phyloP scores from a whole-genome alignment of 1,140 invertebrate species.

The Zophobas atratus region DNA sequence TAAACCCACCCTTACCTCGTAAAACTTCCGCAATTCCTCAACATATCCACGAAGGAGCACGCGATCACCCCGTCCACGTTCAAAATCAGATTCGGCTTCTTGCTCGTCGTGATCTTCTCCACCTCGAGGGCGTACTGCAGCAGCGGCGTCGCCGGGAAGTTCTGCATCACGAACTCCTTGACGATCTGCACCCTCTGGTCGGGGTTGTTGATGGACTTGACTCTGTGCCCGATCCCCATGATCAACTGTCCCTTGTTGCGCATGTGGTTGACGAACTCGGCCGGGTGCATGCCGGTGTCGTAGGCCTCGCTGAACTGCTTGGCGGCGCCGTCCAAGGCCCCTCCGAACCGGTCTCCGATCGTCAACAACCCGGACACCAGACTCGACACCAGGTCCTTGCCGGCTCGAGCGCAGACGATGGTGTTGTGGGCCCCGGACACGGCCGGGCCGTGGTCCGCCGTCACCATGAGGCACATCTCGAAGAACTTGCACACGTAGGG shows the following conservation, averaged over 20 bases:
- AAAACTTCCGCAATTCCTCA: constrained; percentile 93
- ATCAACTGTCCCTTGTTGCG: constrained; percentile 97
- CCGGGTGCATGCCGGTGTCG: constrained; percentile 91
- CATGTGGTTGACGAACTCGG: constrained; percentile 99
- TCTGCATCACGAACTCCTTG: constrained; percentile 95
- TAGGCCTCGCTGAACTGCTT: constrained; percentile 97
- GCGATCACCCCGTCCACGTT: constrained; percentile 99
- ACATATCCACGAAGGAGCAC: constrained; percentile 96
- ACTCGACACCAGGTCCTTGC: constrained; percentile 98
- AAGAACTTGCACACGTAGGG: constrained; percentile 97
- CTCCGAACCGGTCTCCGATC: constrained; percentile 99
- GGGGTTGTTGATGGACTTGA: constrained; percentile 99
- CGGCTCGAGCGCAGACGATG: constrained; percentile 98
- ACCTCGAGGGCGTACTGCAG: constrained; percentile 97
- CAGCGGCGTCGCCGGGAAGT: constrained; percentile 94
- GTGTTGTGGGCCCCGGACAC: constrained; percentile 99
- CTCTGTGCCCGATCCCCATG: constrained; percentile 98
- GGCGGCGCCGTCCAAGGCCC: constrained; percentile 97
- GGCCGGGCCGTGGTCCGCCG: constrained; percentile 99
- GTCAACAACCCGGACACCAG: constrained; percentile 96
- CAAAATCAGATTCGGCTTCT: constrained; percentile 99
- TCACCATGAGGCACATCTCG: constrained; percentile 99
- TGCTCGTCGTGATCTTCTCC: constrained; percentile 98
- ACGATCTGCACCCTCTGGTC: constrained; percentile 98
- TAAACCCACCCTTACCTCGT: constrained; percentile 77